Evolutionary conservation across 30 jellyfish, hydroid and myxozoan genomes (phyloP), one percentile per base, ranked within the genome.

Genomic region (Aurelia aurita complex sp. Pacific): DNA sequence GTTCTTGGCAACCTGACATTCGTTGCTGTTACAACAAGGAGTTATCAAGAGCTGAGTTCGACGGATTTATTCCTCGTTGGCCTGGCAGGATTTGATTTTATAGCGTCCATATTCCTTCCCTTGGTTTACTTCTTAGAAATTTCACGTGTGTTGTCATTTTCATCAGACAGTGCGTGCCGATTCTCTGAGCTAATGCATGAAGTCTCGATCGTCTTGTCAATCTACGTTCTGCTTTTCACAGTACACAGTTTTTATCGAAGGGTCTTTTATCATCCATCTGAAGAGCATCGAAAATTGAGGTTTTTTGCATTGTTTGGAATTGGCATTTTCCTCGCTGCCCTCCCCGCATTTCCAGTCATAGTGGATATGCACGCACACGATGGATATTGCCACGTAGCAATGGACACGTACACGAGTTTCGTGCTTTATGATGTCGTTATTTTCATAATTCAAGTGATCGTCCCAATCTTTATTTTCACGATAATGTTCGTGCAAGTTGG

Each of bases 51-150:
- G 34, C 93, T 84, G 46, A 73, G 63, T 33, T 12, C 59, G 16
- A 64, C 79, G 15, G 93, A 84, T 43, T 52, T 84, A 51, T 61
- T 73, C 29, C 67, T 84, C 2, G 87, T 84, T 42, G 87, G 87
- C 29, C 77, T 84, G 55, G 81, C 93, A 10, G 93, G 75, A 2
- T 73, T 84, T 51, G 93, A 84, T 46, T 8, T 84, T 29, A 53
- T 84, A 18, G 93, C 87, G 15, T 61, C 93, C 10, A 84, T 84
- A 15, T 73, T 84, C 78, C 74, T 84, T 11, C 87, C 87, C 14
- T 54, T 84, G 66, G n/a, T 84, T 23, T 73, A 72, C 57, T 84
- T 84, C 67, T 36, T 84, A 35, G 87, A 61, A 67, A 64, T 84
- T 13, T 61, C 82, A 43, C 76, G 65, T 5, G 10, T 19, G 35